Evolutionary conservation across 2,113 vertebrate species (phyloP).

Genomic region (Ursus arctos): DNA sequence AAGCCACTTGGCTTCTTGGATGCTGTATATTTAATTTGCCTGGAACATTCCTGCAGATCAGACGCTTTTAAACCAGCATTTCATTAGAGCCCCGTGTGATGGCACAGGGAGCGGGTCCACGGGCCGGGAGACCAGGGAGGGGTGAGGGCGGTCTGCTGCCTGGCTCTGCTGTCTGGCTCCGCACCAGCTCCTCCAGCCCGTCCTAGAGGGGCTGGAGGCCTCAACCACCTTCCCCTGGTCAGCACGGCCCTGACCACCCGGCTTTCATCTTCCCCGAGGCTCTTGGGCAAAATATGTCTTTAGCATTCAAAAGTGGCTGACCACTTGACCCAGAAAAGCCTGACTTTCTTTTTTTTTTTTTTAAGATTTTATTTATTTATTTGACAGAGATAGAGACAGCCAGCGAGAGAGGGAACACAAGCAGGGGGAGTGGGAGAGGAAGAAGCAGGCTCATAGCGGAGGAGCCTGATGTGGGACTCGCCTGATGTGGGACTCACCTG

Average conservation of each 20-base stretch:
- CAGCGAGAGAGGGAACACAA: too few relatives aligned
- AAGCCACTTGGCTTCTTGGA: slow-evolving; percentile 30
- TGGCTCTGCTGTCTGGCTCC: rapidly evolving
- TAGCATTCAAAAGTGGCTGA: not conserved
- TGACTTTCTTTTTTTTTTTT: not conserved
- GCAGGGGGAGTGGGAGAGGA: too few relatives aligned
- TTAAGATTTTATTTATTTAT: too few relatives aligned
- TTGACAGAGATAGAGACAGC: too few relatives aligned
- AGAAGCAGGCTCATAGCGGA: too few relatives aligned
- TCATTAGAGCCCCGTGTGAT: not conserved
- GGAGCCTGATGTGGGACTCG: too few relatives aligned
- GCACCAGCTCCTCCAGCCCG: rapidly evolving
- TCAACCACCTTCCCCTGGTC: not conserved
- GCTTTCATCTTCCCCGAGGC: not conserved
- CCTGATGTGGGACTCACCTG: too few relatives aligned
- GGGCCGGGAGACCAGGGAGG: not conserved
- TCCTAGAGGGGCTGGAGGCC: rapidly evolving
- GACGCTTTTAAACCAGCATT: not conserved
- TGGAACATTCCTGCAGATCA: not conserved
- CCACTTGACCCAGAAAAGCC: not conserved
- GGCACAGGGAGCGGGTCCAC: not conserved
- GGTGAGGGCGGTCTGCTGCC: not conserved
- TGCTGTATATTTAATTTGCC: slow-evolving; percentile 56
- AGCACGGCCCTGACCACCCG: rapidly evolving
- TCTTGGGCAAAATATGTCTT: not conserved